Evolutionary conservation across 2,888 invertebrate genomes (phyloP).

Genomic region (Amiota mariae): DNA sequence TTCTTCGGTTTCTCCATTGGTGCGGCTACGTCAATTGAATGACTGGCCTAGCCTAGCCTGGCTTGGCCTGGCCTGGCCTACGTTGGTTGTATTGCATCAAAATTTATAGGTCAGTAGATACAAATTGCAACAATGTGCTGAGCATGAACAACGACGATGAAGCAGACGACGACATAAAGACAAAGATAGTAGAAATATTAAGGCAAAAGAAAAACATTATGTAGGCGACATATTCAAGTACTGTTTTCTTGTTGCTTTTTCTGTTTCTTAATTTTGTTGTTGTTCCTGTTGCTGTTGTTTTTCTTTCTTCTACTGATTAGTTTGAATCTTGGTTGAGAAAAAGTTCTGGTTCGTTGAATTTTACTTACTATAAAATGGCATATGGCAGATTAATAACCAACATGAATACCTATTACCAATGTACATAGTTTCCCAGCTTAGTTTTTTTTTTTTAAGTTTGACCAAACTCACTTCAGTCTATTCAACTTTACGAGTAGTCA

Average conservation of each 20-base stretch:
- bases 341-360: too few relatives aligned
- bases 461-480: too few relatives aligned
- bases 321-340: too few relatives aligned
- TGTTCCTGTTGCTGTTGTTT: constrained; percentile 21
- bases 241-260: background rate
- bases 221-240: constrained; percentile 12
- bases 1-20: background rate
- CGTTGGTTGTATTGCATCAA: constrained; percentile 52
- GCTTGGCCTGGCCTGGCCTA: constrained; percentile 42
- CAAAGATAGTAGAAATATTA: background rate
- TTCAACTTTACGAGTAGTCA: too few relatives aligned
- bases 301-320: constrained; percentile 24
- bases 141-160: background rate
- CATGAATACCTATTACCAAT: too few relatives aligned
- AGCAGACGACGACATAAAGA: background rate
- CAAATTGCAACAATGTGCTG: constrained; percentile 57
- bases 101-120: constrained; percentile 72
- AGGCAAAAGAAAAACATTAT: background rate
- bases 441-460: too few relatives aligned
- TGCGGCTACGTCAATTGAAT: background rate
- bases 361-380: too few relatives aligned
- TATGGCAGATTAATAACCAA: too few relatives aligned
- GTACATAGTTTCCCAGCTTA: too few relatives aligned
- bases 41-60: too few relatives aligned
- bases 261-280: background rate